phyloP scores from a whole-genome alignment of 2,113 vertebrate genomes.

The Psophia crepitans region DNA sequence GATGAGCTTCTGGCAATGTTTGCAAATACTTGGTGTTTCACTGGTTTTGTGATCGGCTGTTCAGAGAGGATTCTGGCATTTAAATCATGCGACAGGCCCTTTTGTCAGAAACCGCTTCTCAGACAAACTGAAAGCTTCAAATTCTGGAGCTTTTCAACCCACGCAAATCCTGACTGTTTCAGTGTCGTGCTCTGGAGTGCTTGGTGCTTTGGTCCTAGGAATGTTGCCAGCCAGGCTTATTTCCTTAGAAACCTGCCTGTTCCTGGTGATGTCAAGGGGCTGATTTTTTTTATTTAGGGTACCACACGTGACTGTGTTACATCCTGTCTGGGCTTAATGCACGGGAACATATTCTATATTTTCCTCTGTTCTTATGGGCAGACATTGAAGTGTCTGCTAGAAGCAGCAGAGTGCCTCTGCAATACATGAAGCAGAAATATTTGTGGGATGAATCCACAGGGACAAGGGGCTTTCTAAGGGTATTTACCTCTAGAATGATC shows the following conservation, averaged over 20 bases:
- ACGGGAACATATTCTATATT: not conserved
- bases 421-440: rapidly evolving
- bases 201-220: not conserved
- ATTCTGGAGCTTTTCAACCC: not conserved
- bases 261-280: not conserved
- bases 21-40: not conserved
- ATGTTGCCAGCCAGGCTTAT: not conserved
- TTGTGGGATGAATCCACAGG: not conserved
- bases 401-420: not conserved
- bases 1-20: not conserved
- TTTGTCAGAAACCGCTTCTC: not conserved
- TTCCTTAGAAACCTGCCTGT: not conserved
- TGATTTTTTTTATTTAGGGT: not conserved
- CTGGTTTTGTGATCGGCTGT: not conserved
- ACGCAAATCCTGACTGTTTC: not conserved
- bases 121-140: not conserved
- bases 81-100: not conserved
- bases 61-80: not conserved
- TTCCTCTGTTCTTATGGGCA: not conserved
- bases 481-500: not conserved
- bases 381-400: not conserved
- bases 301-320: not conserved
- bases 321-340: not conserved
- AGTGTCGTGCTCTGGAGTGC: not conserved
- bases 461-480: not conserved